Conservation (phyloP, 1,140 invertebrate species). For the Carcinoscorpius rotundicauda region DNA sequence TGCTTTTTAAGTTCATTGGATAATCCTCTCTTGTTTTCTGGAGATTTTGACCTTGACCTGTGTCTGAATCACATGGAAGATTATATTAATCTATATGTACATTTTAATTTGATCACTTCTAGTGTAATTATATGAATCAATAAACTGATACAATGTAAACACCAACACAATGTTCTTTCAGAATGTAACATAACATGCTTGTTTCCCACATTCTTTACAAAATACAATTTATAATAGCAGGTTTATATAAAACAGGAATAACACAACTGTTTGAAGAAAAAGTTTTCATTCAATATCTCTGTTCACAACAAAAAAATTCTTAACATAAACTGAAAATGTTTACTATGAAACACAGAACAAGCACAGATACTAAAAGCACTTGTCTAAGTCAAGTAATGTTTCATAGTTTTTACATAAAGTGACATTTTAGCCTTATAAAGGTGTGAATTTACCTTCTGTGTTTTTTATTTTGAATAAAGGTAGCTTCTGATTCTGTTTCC, state of each 20-base stretch:
- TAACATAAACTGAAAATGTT: no score
- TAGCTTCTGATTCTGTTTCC: constrained; percentile 39
- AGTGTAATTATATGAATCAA: not conserved
- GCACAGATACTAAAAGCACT: no score
- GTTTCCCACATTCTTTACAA: no score
- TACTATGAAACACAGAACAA: no score
- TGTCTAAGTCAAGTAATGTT: no score
- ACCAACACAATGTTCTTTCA: no score
- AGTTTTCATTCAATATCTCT: no score
- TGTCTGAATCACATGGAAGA: constrained; percentile 8
- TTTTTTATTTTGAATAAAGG: constrained; percentile 37
- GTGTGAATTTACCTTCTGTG: constrained; percentile 35
- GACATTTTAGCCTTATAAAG: constrained; percentile 1
- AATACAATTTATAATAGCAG: no score
- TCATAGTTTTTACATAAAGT: no score
- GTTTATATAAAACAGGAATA: no score
- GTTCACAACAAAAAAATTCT: not conserved
- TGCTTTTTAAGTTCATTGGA: constrained; percentile 58
- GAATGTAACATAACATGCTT: no score
- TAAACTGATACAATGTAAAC: constrained; percentile 45
- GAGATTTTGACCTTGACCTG: constrained; percentile 52
- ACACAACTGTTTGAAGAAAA: no score
- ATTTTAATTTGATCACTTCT: not conserved
- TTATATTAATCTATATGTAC: not conserved
- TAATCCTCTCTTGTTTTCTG: constrained; percentile 46